Percentiles rank a stretch among this genome's conserved stretches.
Evolutionary conservation across 2,888 invertebrate genomes (phyloP).

Genomic region (Melolontha melolontha): DNA sequence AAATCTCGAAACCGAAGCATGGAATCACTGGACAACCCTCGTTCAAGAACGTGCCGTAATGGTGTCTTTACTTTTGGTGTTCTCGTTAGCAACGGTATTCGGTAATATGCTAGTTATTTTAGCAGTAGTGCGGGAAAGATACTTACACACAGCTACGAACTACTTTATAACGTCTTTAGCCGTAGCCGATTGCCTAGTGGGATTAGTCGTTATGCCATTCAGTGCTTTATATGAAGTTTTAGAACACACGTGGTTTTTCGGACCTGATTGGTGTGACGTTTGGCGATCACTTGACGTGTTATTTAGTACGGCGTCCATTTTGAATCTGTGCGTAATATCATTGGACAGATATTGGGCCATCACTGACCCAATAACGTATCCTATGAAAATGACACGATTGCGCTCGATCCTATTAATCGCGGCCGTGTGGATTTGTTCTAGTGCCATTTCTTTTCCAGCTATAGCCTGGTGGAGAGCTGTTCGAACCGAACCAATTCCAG

Average conservation of each 20-base stretch:
- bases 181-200: constrained; percentile 96
- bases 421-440: constrained; percentile 96
- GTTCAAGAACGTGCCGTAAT: constrained; percentile 80
- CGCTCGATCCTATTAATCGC: constrained; percentile 90
- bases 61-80: constrained; percentile 84
- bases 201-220: constrained; percentile 98
- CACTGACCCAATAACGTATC: constrained; percentile 97
- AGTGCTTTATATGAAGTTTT: constrained; percentile 90
- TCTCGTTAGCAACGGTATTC: constrained; percentile 93
- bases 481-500: constrained; percentile 81
- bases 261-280: constrained; percentile 95
- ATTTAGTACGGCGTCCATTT: constrained; percentile 96
- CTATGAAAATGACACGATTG: constrained; percentile 91
- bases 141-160: constrained; percentile 96
- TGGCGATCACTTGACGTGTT: constrained; percentile 98
- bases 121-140: constrained; percentile 92
- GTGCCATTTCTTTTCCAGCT: constrained; percentile 97
- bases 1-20: constrained; percentile 60
- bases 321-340: constrained; percentile 97
- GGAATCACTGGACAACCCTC: constrained; percentile 67
- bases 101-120: constrained; percentile 95
- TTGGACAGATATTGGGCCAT: constrained; percentile 99
- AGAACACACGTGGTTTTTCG: constrained; percentile 94
- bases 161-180: constrained; percentile 98
- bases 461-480: constrained; percentile 97